Percentiles rank a stretch among this genome's conserved stretches.
Evolutionary conservation across 1,140 invertebrate species (phyloP).

Genomic region (Diuraphis noxia): DNA sequence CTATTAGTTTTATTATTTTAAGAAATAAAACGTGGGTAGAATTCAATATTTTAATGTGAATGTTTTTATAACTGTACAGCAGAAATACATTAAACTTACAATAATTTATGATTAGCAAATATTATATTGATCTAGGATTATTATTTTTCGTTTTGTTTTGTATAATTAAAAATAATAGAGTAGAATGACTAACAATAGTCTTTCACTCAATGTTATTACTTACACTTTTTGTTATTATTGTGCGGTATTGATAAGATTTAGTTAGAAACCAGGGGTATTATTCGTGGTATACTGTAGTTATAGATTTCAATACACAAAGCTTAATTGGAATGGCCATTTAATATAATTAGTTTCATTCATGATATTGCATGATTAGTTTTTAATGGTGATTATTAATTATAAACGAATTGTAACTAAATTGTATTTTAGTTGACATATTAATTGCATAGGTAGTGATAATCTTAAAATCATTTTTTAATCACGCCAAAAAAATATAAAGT

Average conservation of each 20-base stretch:
- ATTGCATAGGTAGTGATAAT: not conserved
- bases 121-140: not conserved
- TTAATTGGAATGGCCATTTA: not conserved
- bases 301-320: not conserved
- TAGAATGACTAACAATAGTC: not conserved
- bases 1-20: not conserved
- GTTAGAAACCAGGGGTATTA: not conserved
- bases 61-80: not conserved
- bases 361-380: not conserved
- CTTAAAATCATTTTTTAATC: not conserved
- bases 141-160: not conserved
- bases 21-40: not conserved
- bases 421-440: not conserved
- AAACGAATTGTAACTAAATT: not conserved
- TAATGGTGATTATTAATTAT: not conserved
- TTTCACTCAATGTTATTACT: not conserved
- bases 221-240: not conserved
- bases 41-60: not conserved
- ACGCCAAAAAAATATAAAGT: not conserved
- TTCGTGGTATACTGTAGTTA: not conserved
- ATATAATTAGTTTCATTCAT: not conserved
- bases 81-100: not conserved
- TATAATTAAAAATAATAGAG: not conserved
- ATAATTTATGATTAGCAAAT: not conserved
- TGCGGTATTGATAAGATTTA: not conserved